Percentiles rank a stretch among this genome's conserved stretches.
Evolutionary conservation across 2,888 invertebrate species (phyloP).

Genomic region (Kuschelorhynchus macadamiae): DNA sequence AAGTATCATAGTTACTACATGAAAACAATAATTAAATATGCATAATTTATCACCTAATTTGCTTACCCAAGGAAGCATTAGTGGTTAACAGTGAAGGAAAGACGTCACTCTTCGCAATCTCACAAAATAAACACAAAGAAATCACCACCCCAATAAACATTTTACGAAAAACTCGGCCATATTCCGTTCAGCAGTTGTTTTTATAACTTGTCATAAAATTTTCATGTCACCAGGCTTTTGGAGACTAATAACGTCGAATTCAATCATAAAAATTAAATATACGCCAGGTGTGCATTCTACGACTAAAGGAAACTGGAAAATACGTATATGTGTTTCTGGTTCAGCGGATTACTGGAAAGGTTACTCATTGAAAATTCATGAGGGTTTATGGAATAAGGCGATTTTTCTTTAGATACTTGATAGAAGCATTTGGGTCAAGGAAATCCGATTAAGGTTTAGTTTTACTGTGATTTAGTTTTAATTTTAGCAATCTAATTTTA

Average conservation of each 20-base stretch:
- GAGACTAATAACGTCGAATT: slow-evolving; percentile 1
- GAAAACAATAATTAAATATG: too few relatives aligned
- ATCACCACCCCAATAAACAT: slow-evolving; percentile 54
- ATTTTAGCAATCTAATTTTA: too few relatives aligned
- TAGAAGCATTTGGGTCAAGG: too few relatives aligned
- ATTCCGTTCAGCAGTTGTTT: neutral
- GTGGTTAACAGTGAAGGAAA: slow-evolving; percentile 81
- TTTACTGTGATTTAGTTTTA: too few relatives aligned
- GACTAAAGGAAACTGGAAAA: slow-evolving; percentile 5
- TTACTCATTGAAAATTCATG: slow-evolving; percentile 34
- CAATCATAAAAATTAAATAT: slow-evolving; percentile 2
- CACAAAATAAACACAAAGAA: slow-evolving; percentile 38
- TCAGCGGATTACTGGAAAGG: slow-evolving; percentile 17
- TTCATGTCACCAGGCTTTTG: neutral
- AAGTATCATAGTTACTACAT: too few relatives aligned
- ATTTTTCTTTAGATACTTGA: neutral
- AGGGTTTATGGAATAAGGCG: slow-evolving; percentile 4
- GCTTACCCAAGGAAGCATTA: slow-evolving; percentile 81
- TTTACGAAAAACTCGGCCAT: slow-evolving; percentile 50
- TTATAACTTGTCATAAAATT: slow-evolving; percentile 15
- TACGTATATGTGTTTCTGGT: neutral
- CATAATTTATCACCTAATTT: neutral
- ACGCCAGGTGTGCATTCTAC: slow-evolving; percentile 7
- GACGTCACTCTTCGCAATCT: slow-evolving; percentile 68
- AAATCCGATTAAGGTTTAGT: too few relatives aligned